Base-by-base conservation (phyloP, 1,140 invertebrate species). In the Muscidifurax raptorellus region DNA sequence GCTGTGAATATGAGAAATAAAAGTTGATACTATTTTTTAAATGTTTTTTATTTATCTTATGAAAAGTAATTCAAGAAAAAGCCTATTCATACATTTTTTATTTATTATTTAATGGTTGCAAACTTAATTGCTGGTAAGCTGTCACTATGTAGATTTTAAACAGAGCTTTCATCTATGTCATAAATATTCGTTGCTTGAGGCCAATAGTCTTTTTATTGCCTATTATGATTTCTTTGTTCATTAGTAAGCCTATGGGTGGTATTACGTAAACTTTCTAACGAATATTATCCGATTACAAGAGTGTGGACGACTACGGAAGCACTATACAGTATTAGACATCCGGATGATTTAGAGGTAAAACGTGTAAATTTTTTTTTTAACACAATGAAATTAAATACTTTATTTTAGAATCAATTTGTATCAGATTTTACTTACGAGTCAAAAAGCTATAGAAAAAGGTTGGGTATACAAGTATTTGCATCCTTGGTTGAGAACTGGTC, bases 211-310 rank as follows among this genome's bases (percentile, higher is more conserved):
- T 18, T 30, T 40, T 30, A 10, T 12, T n/a, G n/a, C n/a, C n/a
- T n/a, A n/a, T n/a, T n/a, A 75, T 75, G 13, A 40, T 32, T 22
- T 75, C 6, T 75, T 22, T 75, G n/a, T 22, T 64, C 59, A 64
- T 64, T 64, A 64, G 59, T n/a, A 22, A n/a, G 7, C 15, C 15
- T 64, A 1, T 64, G 59, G 59, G 9, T 22, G 5, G 59, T 67
- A 6, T 0, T 88, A 0, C 66, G 84, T 1, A 36, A 59, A 30
- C 12, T 85, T 15, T 67, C 64, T 22, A 32, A 80, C 3, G 36
- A 86, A 10, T 89, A 89, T 84, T 90, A 91, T 84, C 89, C 90
- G 10, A 87, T 88, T 79, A 88, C 47, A 18, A 85, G 76, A 82
- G 2, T 88, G 1, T 89, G 86, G 86, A 40, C 36, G 27, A 66